These are phyloP conservation scores for Isaurus tuberculatus DNA, from an alignment of 92 coral and sea anemone genomes.

Conservation along the genomic window DNA sequence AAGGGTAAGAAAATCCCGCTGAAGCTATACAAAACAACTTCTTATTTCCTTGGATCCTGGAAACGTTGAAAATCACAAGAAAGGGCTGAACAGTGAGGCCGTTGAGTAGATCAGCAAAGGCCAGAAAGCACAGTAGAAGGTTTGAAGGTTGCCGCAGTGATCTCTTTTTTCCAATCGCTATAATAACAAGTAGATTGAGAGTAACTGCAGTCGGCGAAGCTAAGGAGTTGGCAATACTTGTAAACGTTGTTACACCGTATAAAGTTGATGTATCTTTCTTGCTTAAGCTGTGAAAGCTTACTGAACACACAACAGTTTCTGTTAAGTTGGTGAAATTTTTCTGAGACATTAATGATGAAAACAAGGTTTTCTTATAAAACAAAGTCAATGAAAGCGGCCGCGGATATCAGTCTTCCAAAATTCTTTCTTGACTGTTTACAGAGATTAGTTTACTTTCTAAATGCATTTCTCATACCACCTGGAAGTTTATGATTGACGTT, in stretches of 20 bases:
- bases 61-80: slow-evolving; percentile 33
- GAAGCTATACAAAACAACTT: slow-evolving; percentile 7
- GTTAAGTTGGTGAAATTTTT: background rate
- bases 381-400: no score
- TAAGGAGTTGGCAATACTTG: slow-evolving; percentile 27
- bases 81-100: slow-evolving; percentile 31
- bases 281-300: slow-evolving; percentile 28
- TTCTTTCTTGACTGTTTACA: no score
- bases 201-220: slow-evolving; percentile 12
- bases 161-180: slow-evolving; percentile 8
- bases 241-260: slow-evolving; percentile 16
- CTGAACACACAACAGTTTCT: background rate
- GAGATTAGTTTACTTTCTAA: no score
- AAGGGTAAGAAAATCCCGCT: slow-evolving; percentile 27
- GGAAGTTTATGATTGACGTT: no score
- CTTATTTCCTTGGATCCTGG: slow-evolving; percentile 29
- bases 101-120: slow-evolving; percentile 19
- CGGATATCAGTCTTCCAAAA: no score
- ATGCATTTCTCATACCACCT: no score
- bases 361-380: no score
- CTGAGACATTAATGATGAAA: background rate
- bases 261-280: background rate
- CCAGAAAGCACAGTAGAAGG: slow-evolving; percentile 28
- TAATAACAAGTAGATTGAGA: slow-evolving; percentile 5
- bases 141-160: slow-evolving; percentile 22